Conservation (phyloP, 2,113 vertebrate genomes). For the Panurus biarmicus region DNA sequence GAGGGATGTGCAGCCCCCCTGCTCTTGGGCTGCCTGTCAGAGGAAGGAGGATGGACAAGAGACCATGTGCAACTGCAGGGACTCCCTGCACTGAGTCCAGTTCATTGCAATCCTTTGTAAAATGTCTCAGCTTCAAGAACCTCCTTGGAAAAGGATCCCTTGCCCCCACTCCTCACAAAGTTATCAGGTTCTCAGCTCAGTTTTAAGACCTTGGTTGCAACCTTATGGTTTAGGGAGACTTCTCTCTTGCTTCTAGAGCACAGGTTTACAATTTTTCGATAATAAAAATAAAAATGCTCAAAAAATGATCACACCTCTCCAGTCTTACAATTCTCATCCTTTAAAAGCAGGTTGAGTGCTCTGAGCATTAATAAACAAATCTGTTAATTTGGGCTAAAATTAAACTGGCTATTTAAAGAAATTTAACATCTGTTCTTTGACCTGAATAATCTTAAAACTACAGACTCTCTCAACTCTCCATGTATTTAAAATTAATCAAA, state of each 20-base stretch:
- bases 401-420: conserved; percentile 16
- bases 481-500: conserved; percentile 5
- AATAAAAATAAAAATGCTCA: too few species aligned
- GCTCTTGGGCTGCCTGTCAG: not conserved
- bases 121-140: not conserved
- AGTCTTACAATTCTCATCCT: not conserved
- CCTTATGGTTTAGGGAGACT: not conserved
- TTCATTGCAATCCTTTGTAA: not conserved
- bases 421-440: conserved; percentile 32
- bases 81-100: not conserved
- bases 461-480: not conserved
- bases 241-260: not conserved
- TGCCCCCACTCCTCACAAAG: not conserved
- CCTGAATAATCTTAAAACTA: conserved; percentile 21
- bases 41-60: not conserved
- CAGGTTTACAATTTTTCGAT: not conserved
- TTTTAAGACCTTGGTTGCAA: not conserved
- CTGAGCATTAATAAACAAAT: conserved; percentile 12
- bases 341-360: not conserved
- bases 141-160: not conserved
- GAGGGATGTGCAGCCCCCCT: not conserved
- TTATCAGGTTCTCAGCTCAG: not conserved
- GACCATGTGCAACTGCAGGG: not conserved
- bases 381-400: conserved; percentile 25
- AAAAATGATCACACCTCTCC: not conserved